Conservation (phyloP, 2,113 vertebrate species). For the Lipotes vexillifer region DNA sequence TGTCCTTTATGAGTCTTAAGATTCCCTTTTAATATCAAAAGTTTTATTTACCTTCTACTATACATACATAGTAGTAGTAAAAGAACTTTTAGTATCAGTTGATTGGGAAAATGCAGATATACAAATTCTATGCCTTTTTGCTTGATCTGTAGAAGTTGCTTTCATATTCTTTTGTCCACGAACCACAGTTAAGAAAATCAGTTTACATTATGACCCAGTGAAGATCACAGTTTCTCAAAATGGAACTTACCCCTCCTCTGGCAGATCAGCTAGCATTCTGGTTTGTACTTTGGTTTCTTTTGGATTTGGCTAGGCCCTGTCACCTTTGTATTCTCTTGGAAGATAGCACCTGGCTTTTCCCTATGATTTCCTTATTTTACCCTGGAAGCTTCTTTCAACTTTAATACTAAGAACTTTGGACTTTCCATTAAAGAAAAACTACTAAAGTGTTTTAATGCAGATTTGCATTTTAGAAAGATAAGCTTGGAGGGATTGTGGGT, state of each 20-base stretch:
- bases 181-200: not conserved
- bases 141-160: not conserved
- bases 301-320: not conserved
- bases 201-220: not conserved
- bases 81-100: not conserved
- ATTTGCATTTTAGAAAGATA: constrained; percentile 29
- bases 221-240: not conserved
- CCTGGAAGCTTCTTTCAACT: not conserved
- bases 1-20: not conserved
- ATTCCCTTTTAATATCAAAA: not conserved
- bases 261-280: not conserved
- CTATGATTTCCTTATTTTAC: not conserved
- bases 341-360: not conserved
- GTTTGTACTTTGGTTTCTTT: not conserved
- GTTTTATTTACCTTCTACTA: not conserved
- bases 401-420: not conserved
- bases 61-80: not conserved
- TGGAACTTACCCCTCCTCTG: not conserved
- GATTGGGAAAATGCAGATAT: not conserved
- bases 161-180: not conserved
- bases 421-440: constrained; percentile 4
- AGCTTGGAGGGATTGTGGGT: not conserved
- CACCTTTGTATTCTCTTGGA: not conserved
- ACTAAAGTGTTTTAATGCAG: not conserved
- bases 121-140: not conserved